Conservation (phyloP, 64 coral and sea anemone species). For the Exaiptasia diaphana region DNA sequence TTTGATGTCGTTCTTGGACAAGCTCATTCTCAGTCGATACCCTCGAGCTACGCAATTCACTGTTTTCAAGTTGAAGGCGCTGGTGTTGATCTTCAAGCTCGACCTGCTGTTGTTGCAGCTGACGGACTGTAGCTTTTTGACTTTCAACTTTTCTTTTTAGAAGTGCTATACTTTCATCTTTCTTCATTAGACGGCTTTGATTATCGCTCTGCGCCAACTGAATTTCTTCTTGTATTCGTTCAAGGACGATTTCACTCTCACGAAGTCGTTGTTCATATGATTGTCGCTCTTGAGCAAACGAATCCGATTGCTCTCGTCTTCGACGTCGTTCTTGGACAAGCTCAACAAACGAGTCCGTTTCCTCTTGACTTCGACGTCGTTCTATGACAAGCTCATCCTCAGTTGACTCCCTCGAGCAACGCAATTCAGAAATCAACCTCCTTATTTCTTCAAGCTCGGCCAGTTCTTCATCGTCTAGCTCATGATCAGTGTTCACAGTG, state of each 20-base stretch:
- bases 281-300: constrained; percentile 33
- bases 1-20: constrained; percentile 7
- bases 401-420: neutral
- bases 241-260: constrained; percentile 59
- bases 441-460: no score
- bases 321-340: no score
- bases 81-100: constrained; percentile 53
- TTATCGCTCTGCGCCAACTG: constrained; percentile 12
- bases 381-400: constrained; percentile 1
- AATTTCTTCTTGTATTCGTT: constrained; percentile 49
- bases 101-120: constrained; percentile 54
- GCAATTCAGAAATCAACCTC: no score
- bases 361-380: neutral
- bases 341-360: no score
- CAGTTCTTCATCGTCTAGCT: no score
- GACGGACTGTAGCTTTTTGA: constrained; percentile 23
- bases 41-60: constrained; percentile 28
- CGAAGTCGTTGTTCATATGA: constrained; percentile 49
- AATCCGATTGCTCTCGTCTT: no score
- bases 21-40: constrained; percentile 35
- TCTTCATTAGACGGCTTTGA: constrained; percentile 3
- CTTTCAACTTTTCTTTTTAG: constrained; percentile 48
- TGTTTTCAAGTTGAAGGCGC: constrained; percentile 29
- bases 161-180: constrained; percentile 29
- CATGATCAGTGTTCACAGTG: no score